These are phyloP conservation scores for Amblyjoppa proteus DNA, from an alignment of 2,888 invertebrate species.

Conservation along the genomic window DNA sequence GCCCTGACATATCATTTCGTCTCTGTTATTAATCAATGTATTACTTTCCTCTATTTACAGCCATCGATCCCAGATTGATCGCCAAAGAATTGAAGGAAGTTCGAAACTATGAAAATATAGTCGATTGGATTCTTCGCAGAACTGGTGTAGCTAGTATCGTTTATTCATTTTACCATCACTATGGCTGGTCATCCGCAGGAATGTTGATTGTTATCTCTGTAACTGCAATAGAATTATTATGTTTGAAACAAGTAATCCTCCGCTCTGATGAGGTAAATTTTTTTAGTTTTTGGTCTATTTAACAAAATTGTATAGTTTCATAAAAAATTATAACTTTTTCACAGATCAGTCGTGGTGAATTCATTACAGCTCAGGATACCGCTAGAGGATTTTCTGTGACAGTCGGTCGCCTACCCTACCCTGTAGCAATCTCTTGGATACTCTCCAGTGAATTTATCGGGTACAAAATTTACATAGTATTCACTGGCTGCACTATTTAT, in stretches of 20 bases:
- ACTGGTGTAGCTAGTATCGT: conserved; percentile 68
- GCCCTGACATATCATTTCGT: background rate
- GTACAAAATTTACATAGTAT: conserved; percentile 68
- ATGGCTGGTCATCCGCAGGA: conserved; percentile 68
- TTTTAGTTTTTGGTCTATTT: background rate
- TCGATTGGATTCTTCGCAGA: conserved; percentile 66
- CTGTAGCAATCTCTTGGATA: conserved; percentile 70
- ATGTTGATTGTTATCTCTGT: conserved; percentile 62
- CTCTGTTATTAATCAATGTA: background rate
- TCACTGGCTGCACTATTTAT: conserved; percentile 1
- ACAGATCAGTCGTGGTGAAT: conserved; percentile 2
- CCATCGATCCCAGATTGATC: conserved; percentile 74
- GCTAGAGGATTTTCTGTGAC: background rate
- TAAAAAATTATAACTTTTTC: background rate
- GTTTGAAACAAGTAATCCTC: conserved; percentile 38
- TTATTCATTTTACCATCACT: conserved; percentile 71
- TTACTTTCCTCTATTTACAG: conserved; percentile 60
- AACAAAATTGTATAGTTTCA: background rate
- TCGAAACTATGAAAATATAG: conserved; percentile 58
- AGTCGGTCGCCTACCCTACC: conserved; percentile 31
- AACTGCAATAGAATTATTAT: conserved; percentile 60
- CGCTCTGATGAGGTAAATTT: conserved; percentile 36
- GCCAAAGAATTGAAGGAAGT: conserved; percentile 67
- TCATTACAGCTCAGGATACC: background rate
- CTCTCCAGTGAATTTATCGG: conserved; percentile 70